phyloP scores from a whole-genome alignment of 2,888 invertebrate genomes.

The Drosophila koepferae region DNA sequence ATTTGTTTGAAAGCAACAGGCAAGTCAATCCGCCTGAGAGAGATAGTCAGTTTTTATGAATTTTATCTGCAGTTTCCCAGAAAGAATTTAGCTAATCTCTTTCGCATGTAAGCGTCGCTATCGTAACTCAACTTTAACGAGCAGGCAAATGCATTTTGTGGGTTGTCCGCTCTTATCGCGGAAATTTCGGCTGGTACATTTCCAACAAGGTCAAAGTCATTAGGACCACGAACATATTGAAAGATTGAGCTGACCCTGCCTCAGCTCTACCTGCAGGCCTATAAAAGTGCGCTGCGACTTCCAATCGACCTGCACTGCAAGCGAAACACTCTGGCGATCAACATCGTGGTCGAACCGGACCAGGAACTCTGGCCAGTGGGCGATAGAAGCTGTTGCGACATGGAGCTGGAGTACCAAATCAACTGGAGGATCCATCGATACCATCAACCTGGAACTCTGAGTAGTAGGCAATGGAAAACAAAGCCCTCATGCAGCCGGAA shows the following conservation, averaged over 20 bases:
- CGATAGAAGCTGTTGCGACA: neutral
- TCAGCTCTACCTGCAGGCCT: slow-evolving; percentile 51
- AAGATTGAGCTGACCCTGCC: neutral
- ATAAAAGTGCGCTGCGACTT: slow-evolving; percentile 48
- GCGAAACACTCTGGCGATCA: slow-evolving; percentile 45
- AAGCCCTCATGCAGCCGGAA: neutral
- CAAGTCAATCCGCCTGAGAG: neutral
- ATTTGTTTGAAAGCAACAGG: neutral
- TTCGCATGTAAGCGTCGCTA: neutral
- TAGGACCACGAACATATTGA: slow-evolving; percentile 23
- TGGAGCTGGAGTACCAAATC: neutral
- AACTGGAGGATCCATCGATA: neutral
- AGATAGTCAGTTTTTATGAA: neutral
- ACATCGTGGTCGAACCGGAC: slow-evolving; percentile 33
- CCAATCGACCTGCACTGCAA: slow-evolving; percentile 64
- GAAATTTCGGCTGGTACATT: slow-evolving; percentile 24
- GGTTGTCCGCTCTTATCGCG: slow-evolving; percentile 22
- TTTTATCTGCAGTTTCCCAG: slow-evolving; percentile 17
- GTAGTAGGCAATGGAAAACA: neutral
- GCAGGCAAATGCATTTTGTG: slow-evolving; percentile 16
- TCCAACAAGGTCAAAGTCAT: slow-evolving; percentile 55
- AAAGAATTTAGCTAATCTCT: slow-evolving; percentile 10
- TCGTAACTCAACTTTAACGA: slow-evolving; percentile 8
- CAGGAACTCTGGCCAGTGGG: neutral
- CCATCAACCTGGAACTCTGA: slow-evolving; percentile 2